phyloP scores from a whole-genome alignment of 2,888 invertebrate species.

The Nomada fabriciana region DNA sequence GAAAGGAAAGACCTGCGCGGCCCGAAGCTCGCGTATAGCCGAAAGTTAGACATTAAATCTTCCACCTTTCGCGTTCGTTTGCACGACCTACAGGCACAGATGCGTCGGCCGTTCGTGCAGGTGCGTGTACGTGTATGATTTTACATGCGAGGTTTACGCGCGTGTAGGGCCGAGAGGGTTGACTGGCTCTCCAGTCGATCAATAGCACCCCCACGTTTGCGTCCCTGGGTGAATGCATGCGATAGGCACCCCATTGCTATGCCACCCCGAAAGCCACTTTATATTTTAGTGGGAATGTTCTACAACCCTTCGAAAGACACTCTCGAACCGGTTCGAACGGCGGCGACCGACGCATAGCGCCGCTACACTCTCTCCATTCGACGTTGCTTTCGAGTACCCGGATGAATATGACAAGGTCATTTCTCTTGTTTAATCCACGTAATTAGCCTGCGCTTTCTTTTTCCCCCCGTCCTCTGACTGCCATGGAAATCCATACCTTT shows the following conservation, averaged over 20 bases:
- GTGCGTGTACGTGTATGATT: slow-evolving; percentile 66
- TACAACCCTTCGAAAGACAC: slow-evolving; percentile 81
- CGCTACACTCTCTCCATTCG: slow-evolving; percentile 27
- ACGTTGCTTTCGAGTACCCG: slow-evolving; percentile 25
- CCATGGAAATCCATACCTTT: slow-evolving; percentile 9
- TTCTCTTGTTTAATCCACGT: slow-evolving; percentile 64
- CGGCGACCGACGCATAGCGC: slow-evolving; percentile 49
- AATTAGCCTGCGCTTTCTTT: slow-evolving; percentile 57
- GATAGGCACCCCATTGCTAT: slow-evolving; percentile 82
- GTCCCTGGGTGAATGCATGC: slow-evolving; percentile 80
- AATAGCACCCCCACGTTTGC: slow-evolving; percentile 80
- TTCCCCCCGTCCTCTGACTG: slow-evolving; percentile 9
- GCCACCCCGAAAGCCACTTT: slow-evolving; percentile 82
- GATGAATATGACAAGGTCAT: slow-evolving; percentile 62
- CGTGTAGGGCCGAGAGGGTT: slow-evolving; percentile 81
- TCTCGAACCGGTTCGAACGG: slow-evolving; percentile 69
- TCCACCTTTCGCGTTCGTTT: slow-evolving; percentile 55
- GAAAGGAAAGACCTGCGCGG: neutral
- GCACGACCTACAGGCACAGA: slow-evolving; percentile 65
- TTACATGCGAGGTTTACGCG: slow-evolving; percentile 68
- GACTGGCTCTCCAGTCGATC: slow-evolving; percentile 82
- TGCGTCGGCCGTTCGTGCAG: slow-evolving; percentile 55
- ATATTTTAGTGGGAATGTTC: slow-evolving; percentile 83
- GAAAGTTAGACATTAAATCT: slow-evolving; percentile 61
- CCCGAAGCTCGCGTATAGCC: slow-evolving; percentile 15